These are phyloP conservation scores for Aramus guarauna DNA, from an alignment of 2,113 vertebrate species.

Conservation along the genomic window DNA sequence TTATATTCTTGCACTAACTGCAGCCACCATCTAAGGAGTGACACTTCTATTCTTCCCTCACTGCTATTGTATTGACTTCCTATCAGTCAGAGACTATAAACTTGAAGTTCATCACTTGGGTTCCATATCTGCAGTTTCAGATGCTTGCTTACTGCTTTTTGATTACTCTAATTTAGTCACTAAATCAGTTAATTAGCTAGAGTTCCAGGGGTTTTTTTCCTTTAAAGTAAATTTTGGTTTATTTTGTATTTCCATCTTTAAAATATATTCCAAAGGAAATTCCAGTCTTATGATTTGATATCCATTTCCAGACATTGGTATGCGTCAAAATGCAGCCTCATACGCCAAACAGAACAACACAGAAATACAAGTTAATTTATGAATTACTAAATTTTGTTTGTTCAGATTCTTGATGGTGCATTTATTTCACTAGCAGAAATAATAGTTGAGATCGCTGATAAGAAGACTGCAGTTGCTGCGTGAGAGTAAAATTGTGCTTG, in stretches of 20 bases:
- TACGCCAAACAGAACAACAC: neutral
- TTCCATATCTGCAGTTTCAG: neutral
- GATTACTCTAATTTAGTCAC: neutral
- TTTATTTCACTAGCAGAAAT: neutral
- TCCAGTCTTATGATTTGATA: neutral
- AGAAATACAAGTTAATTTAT: neutral
- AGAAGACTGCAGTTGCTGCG: neutral
- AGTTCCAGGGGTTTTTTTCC: neutral
- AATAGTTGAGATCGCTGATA: neutral
- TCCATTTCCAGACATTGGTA: neutral
- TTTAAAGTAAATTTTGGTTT: neutral
- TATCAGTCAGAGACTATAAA: fast-evolving
- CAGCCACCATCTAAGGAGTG: no score
- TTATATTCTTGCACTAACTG: neutral
- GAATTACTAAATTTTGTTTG: neutral
- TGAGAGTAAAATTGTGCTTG: neutral
- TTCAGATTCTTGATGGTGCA: neutral
- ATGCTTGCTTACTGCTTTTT: neutral
- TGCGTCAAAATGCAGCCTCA: neutral
- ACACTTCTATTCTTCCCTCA: neutral
- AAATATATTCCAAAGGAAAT: neutral
- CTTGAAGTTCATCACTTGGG: fast-evolving
- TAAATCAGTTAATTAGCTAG: neutral
- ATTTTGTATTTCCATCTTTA: neutral
- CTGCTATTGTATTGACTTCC: fast-evolving